Conservation (phyloP, 2,888 invertebrate species). For the Anticlea derivata region DNA sequence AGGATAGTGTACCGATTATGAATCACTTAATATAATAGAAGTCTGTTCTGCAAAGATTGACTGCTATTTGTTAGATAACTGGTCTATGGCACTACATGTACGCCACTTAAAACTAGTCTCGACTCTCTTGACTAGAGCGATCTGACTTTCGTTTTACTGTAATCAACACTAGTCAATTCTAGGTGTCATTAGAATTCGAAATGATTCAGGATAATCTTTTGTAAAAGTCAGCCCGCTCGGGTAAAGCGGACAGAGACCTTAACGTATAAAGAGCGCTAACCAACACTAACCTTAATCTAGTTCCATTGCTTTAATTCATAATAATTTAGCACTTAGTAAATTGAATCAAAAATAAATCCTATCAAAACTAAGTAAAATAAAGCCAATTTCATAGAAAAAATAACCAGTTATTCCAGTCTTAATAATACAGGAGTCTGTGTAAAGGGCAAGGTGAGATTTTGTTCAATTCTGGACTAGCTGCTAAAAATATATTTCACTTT, state of each 20-base stretch:
- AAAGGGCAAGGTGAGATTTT: conserved; percentile 26
- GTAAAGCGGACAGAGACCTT: conserved; percentile 38
- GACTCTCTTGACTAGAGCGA: conserved; percentile 31
- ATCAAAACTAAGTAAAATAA: conserved; percentile 50
- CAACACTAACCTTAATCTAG: conserved; percentile 46
- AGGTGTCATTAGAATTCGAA: too few species aligned
- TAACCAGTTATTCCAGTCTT: conserved; percentile 53
- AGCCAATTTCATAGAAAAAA: conserved; percentile 48
- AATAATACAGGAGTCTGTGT: conserved; percentile 40
- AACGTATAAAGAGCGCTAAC: conserved; percentile 42
- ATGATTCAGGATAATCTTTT: background rate
- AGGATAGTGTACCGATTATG: too few species aligned
- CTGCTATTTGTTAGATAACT: conserved; percentile 6
- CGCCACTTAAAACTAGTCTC: conserved; percentile 30
- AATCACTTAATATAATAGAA: conserved; percentile 1
- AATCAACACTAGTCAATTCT: background rate
- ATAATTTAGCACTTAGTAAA: conserved; percentile 54
- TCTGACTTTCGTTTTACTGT: background rate
- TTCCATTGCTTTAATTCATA: conserved; percentile 62
- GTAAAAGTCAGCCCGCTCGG: conserved; percentile 1
- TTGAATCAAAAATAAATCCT: conserved; percentile 30
- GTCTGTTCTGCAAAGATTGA: conserved; percentile 10
- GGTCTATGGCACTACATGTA: conserved; percentile 34
- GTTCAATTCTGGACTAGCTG: conserved; percentile 14
- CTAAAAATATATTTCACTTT: conserved; percentile 6